Conservation (phyloP, 2,113 vertebrate species). For the Menura novaehollandiae region DNA sequence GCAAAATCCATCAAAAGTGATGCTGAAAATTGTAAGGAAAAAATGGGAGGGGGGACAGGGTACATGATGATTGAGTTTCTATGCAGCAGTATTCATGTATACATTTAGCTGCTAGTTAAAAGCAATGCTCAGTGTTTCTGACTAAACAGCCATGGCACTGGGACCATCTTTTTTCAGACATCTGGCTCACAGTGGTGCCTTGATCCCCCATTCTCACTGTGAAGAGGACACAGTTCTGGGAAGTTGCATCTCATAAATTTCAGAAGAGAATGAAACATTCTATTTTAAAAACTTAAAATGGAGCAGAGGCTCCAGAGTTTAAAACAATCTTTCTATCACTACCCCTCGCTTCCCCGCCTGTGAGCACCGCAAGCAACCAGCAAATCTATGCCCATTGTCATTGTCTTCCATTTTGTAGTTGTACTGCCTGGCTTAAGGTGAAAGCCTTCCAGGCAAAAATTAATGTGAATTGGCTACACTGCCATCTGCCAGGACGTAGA, state of each 20-base stretch:
- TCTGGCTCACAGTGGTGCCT: not conserved
- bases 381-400: not conserved
- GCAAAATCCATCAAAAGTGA: not conserved
- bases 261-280: not conserved
- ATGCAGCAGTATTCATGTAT: not conserved
- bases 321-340: not conserved
- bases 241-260: not conserved
- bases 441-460: not conserved
- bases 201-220: not conserved
- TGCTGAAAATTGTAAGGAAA: not conserved
- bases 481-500: not conserved
- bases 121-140: not conserved
- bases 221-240: not conserved
- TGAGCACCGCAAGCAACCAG: not conserved
- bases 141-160: not conserved
- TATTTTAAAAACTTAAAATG: not conserved
- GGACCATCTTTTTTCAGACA: accelerated
- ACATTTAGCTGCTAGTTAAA: not conserved
- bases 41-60: accelerated
- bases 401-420: not conserved
- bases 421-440: not conserved
- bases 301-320: not conserved
- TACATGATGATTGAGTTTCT: not conserved
- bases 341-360: accelerated
- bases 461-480: accelerated